phyloP scores from a whole-genome alignment of 2,888 invertebrate genomes.

The Aleiodes alternator region DNA sequence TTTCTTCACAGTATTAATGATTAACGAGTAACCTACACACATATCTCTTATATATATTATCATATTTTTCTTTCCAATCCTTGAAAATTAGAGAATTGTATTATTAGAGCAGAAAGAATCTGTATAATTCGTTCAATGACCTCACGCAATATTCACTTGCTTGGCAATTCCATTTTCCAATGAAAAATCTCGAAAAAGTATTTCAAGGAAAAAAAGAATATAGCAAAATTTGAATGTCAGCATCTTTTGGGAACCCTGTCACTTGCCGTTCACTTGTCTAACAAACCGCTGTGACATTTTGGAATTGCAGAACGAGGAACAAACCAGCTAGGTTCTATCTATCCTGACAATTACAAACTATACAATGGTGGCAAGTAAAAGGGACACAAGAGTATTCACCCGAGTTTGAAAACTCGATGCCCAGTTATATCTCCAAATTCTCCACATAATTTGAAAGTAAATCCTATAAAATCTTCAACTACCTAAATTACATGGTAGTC shows the following conservation, averaged over 20 bases:
- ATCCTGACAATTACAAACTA: conserved; percentile 32
- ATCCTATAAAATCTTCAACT: conserved; percentile 13
- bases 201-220: neutral
- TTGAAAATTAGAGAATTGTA: neutral
- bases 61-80: neutral
- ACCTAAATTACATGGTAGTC: neutral
- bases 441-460: neutral
- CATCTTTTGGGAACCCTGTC: conserved; percentile 35
- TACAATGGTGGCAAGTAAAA: neutral
- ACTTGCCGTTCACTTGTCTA: conserved; percentile 36
- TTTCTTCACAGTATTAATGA: conserved; percentile 25
- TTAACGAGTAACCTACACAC: conserved; percentile 31
- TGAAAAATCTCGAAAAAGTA: neutral
- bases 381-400: conserved; percentile 22
- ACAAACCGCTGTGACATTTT: conserved; percentile 42
- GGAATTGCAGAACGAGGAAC: conserved; percentile 29
- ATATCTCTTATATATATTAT: too few species aligned
- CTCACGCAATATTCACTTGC: conserved; percentile 11
- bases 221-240: conserved; percentile 23
- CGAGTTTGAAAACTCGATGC: conserved; percentile 29
- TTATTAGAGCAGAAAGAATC: conserved; percentile 41
- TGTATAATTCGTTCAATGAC: conserved; percentile 40
- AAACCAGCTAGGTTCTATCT: conserved; percentile 28
- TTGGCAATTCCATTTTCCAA: neutral
- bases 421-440: conserved; percentile 7